phyloP scores from a whole-genome alignment of 2,888 invertebrate species.

The Taphrorychus bicolor region DNA sequence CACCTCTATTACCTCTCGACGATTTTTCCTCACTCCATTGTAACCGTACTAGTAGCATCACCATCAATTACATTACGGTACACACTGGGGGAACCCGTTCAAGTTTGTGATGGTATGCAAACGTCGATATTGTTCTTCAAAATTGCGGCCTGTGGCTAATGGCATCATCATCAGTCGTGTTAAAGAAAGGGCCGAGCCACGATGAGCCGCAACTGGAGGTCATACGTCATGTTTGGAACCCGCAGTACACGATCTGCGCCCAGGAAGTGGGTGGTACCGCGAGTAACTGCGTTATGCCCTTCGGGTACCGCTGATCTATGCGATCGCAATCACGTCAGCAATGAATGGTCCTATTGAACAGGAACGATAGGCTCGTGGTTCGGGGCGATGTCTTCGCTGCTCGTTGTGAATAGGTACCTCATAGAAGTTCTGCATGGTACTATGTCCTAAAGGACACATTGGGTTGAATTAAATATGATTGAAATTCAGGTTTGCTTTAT shows the following conservation, averaged over 20 bases:
- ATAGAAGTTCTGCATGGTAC: neutral
- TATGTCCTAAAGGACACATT: neutral
- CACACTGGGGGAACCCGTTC: constrained; percentile 16
- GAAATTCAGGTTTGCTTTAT: too few species aligned
- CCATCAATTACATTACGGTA: constrained; percentile 26
- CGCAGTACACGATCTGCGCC: constrained; percentile 41
- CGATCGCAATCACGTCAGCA: constrained; percentile 19
- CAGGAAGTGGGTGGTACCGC: constrained; percentile 53
- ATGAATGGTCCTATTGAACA: constrained; percentile 16
- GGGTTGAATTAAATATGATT: too few species aligned
- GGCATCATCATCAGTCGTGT: constrained; percentile 41
- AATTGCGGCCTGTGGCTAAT: constrained; percentile 37
- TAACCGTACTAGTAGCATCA: neutral
- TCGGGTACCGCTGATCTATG: constrained; percentile 44
- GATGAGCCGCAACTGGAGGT: constrained; percentile 39
- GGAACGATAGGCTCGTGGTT: neutral
- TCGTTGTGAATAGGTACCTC: neutral
- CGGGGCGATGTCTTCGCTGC: neutral
- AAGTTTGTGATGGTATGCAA: constrained; percentile 37
- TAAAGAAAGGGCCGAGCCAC: constrained; percentile 39
- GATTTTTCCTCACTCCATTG: neutral
- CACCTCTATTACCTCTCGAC: neutral
- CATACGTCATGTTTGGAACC: constrained; percentile 41
- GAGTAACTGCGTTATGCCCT: constrained; percentile 49
- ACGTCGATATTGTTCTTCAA: constrained; percentile 41